Conservation (phyloP, 2,888 invertebrate genomes). For the Ceratothoa steindachneri region DNA sequence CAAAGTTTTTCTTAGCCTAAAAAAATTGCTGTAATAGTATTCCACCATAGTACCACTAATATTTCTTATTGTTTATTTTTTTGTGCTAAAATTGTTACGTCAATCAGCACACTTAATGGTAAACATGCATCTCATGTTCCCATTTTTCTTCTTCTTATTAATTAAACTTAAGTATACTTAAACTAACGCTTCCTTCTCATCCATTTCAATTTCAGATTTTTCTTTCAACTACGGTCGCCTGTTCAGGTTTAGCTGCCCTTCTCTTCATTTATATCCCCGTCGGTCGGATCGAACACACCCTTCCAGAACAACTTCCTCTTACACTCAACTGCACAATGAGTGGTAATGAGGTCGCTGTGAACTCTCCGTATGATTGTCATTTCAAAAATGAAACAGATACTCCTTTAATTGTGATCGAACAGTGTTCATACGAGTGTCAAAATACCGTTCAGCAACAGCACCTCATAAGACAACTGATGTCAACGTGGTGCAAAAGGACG, state of each 20-base stretch:
- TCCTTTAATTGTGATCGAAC: not conserved
- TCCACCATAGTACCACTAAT: too few species aligned
- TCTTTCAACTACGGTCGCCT: conserved; percentile 25
- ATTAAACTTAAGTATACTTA: too few species aligned
- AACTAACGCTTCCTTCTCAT: too few species aligned
- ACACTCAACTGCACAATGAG: not conserved
- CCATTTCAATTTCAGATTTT: conserved; percentile 30
- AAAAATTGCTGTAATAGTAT: too few species aligned
- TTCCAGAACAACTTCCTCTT: conserved; percentile 28
- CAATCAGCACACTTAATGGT: too few species aligned
- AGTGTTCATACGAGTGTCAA: not conserved
- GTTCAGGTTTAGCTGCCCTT: conserved; percentile 27
- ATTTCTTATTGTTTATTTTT: too few species aligned
- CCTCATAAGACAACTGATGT: not conserved
- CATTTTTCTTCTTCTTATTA: too few species aligned
- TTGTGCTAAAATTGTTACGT: too few species aligned
- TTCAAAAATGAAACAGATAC: not conserved
- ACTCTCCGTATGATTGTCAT: not conserved
- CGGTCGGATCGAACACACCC: conserved; percentile 16
- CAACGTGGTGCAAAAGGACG: not conserved
- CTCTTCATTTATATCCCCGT: conserved; percentile 26
- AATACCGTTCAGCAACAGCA: not conserved
- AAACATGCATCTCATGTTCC: too few species aligned
- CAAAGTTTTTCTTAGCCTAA: too few species aligned
- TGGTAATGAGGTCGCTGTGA: not conserved